These are phyloP conservation scores for Rhabdomys dilectus DNA, from an alignment of 2,113 vertebrate species.

Conservation along the genomic window DNA sequence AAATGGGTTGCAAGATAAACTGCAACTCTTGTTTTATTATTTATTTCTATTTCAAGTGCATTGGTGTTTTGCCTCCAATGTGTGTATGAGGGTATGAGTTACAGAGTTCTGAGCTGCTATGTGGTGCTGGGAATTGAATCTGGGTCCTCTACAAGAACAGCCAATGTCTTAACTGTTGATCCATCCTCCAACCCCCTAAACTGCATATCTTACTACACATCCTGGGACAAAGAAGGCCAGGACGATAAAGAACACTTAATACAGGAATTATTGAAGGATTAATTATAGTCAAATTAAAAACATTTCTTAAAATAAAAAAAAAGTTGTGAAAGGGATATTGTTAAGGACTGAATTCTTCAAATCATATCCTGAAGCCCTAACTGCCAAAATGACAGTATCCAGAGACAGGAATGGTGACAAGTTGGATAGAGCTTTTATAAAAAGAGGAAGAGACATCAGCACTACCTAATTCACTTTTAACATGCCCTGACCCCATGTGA, in stretches of 20 bases:
- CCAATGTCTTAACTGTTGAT: not conserved
- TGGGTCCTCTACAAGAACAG: not conserved
- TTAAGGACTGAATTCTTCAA: not conserved
- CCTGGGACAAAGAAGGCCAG: not conserved
- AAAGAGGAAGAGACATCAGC: not conserved
- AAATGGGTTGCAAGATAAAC: not conserved
- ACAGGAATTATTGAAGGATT: slow-evolving; percentile 14
- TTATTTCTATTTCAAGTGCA: not conserved
- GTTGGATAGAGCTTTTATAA: not conserved
- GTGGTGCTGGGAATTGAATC: not conserved
- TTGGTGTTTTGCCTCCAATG: not conserved
- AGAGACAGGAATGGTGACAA: not conserved
- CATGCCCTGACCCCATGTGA: not conserved
- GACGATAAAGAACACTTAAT: not conserved
- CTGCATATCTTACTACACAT: slow-evolving; percentile 5
- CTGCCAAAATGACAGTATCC: not conserved
- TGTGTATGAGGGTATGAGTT: not conserved
- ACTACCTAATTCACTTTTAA: not conserved
- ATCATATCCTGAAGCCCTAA: not conserved
- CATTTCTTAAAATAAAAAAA: slow-evolving; percentile 12
- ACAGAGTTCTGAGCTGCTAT: not conserved
- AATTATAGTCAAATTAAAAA: slow-evolving; percentile 33
- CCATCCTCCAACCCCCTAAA: not conserved
- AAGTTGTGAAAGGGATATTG: not conserved
- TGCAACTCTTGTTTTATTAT: not conserved